A percentile compares a stretch with the other conserved stretches of the same genome.
These are phyloP conservation scores for Drosophila demipolita DNA, from an alignment of 2,888 invertebrate genomes.

Conservation along the genomic window DNA sequence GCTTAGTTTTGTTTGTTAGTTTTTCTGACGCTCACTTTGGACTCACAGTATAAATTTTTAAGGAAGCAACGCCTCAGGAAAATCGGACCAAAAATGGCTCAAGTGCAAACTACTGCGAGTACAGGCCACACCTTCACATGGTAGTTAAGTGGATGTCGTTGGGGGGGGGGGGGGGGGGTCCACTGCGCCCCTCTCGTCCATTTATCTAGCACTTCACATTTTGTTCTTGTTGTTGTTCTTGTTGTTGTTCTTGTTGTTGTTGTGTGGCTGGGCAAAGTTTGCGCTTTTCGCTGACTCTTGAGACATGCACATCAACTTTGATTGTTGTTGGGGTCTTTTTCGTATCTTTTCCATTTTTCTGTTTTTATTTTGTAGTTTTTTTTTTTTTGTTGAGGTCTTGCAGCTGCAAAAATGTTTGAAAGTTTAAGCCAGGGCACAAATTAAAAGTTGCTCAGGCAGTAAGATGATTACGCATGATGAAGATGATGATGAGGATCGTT, in stretches of 20 bases:
- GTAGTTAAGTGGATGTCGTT: slow-evolving; percentile 25
- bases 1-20: neutral
- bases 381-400: slow-evolving; percentile 18
- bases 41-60: slow-evolving; percentile 14
- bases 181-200: slow-evolving; percentile 35
- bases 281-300: slow-evolving; percentile 44
- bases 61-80: slow-evolving; percentile 25
- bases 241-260: slow-evolving; percentile 8
- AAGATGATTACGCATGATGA: slow-evolving; percentile 13
- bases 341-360: neutral
- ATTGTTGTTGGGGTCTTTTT: slow-evolving; percentile 29
- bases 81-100: slow-evolving; percentile 15
- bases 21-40: neutral
- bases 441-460: slow-evolving; percentile 46
- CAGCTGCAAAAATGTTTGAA: slow-evolving; percentile 36
- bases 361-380: slow-evolving; percentile 8
- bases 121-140: slow-evolving; percentile 25
- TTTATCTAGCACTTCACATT: slow-evolving; percentile 66
- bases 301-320: slow-evolving; percentile 51
- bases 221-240: slow-evolving; percentile 53
- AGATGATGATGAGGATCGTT: slow-evolving; percentile 34
- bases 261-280: slow-evolving; percentile 38
- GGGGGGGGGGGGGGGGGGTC: too few species aligned
- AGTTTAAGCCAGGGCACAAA: slow-evolving; percentile 33
- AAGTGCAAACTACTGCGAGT: slow-evolving; percentile 25